Evolutionary conservation across 2,113 vertebrate species (phyloP), one percentile per base, ranked within the genome.

Genomic region (Psilopogon haemacephalus): DNA sequence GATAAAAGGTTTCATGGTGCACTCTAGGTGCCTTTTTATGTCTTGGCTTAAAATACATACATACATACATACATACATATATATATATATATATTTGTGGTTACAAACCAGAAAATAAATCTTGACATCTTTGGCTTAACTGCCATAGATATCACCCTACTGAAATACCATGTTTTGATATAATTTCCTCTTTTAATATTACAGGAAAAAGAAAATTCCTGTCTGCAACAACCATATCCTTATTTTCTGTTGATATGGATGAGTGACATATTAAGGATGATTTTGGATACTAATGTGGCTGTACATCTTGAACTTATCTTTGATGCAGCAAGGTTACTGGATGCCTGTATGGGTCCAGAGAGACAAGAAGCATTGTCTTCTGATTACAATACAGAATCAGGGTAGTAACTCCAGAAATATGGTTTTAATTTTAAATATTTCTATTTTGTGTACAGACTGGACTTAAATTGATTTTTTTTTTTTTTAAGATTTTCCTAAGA

Each of bases 1-100:
- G 21, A 70, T 93, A 72, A 95, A 37, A 93, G 82, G 42, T 84
- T 93, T 86, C 52, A 37, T 55, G 59, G 86, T 88, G 72, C 40
- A 80, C 16, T 74, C 16, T 16, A 40, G 37, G 40, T 62, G 23
- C 46, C 35, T 72, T 77, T 84, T 95, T 73, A 23, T 24, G 48
- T 24, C 23, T 50, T 50, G 23, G 23, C 23, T 50, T 42, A 16
- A 42, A 16, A 42, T 42, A 42, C n/a, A n/a, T n/a, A n/a, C n/a
- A n/a, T 5, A 42, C 14, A 42, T 42, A 42, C 14, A 42, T 42
- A 42, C 38, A 40, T 40, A 40, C 38, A 42, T 42, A 42, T 42
- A 42, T 40, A 40, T 40, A 40, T 40, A 40, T 40, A 40, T 42
- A 42, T 42, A 42, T 17, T 30, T 42, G 0, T 37, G 18, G 56